Evolutionary conservation across 1,140 invertebrate genomes (phyloP), one percentile per base, ranked within the genome.

Genomic region (Drosophila biarmipes): DNA sequence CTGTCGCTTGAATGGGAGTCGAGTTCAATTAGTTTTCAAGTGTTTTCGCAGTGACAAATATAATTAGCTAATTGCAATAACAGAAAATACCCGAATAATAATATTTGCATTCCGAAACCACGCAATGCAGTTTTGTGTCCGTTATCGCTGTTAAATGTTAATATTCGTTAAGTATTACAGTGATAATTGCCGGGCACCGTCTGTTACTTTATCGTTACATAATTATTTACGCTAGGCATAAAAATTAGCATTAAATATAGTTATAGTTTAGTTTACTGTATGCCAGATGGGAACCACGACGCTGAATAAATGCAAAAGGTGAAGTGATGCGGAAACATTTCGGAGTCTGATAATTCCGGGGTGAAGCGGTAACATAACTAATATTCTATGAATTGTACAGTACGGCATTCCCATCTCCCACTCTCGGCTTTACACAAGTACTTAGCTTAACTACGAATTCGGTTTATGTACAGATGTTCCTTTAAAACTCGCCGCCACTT

Each of bases 201-300:
- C 7, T 52, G 64, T 73, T 52, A n/a, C 40, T 58, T 48, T 63
- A 80, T 80, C 49, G 75, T 78, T 78, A 64, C 57, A 64, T 62
- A 66, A 85, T 66, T 63, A 52, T 76, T 81, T 78, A 87, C 69
- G 82, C 82, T 86, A 87, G 78, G 78, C 82, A 82, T 82, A 81
- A 46, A 86, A 79, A 82, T 81, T 75, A 87, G 69, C 57, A 62
- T 78, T 87, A 78, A 78, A 58, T 81, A 48, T 56, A 52, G 66
- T 64, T 45, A 57, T 68, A 87, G 68, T 78, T 67, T 66, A 61
- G 46, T 69, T 40, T 53, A 57, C 46, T 54, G 21, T 79, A 46
- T 67, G 48, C 17, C 46, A 42, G 45, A 72, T 31, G 31, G 45
- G 38, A 64, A 74, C 45, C 66, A 69, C 43, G 55, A 38, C 38